Evolutionary conservation across 2,797 vertebrate genomes (phyloP), one percentile per base, ranked within the genome.

Genomic region (Premnoplex brunnescens): DNA sequence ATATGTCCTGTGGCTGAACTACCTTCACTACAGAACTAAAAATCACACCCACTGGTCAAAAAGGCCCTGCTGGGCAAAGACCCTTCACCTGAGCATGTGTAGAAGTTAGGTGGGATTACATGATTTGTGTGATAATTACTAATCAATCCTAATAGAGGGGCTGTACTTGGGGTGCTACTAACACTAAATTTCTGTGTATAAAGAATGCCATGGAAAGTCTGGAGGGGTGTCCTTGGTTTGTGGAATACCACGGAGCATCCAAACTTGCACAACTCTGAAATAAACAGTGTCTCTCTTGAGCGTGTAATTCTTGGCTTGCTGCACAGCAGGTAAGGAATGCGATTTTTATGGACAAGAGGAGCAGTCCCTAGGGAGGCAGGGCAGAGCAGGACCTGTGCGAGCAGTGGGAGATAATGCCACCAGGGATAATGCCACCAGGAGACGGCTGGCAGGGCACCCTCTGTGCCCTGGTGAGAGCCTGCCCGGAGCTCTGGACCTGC

Each of bases 321-420:
- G 13, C 26, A 63, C 36, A 24, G 37, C 1, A 9, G 28, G 5
- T 16, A 39, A 59, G 30, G 30, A 81, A 74, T 60, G 17, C 52
- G 12, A 15, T 36, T 74, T 74, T 32, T 54, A 30, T 23, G 62
- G 18, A 11, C 14, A 30, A 39, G 34, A 43, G 34, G 5, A 66
- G 8, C 3, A 1, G 27, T 6, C 5, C 11, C 23, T 3, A 6
- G 21, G 19, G 19, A 22, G 13, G 26, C 13, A 27, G 22, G 24
- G 52, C 49, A 28, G 62, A 6, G 12, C 11, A 0, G 26, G n/a
- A 20, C 3, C 9, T 28, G 27, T 4, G 58, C 1, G 0, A 12
- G 37, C 4, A 2, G 7, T 3, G 5, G 26, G n/a, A 39, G 37
- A 39, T 39, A 39, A 39, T 39, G 37, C 37, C 37, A 37, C 37